A percentile compares a stretch with the other conserved stretches of the same genome.
Evolutionary conservation across 2,113 vertebrate genomes (phyloP).

Genomic region (Pseudonaja textilis): DNA sequence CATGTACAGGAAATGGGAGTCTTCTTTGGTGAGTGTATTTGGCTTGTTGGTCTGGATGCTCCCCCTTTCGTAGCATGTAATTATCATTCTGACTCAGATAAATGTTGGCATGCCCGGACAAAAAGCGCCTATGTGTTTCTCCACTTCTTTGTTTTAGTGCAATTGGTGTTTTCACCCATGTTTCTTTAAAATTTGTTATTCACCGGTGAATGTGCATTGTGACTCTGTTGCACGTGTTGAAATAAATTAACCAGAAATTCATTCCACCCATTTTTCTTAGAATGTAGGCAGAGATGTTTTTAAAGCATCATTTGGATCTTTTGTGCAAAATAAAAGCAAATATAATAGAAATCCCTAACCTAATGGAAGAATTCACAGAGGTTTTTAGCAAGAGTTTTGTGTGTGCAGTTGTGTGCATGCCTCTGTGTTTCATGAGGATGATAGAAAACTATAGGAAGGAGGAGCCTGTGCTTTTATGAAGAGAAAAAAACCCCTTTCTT

Average conservation of each 20-base stretch:
- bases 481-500: not conserved
- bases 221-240: not conserved
- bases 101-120: not conserved
- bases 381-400: not conserved
- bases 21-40: conserved; percentile 46
- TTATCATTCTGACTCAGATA: conserved; percentile 19
- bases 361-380: not conserved
- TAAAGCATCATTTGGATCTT: not conserved
- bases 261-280: conserved; percentile 11
- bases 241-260: not conserved
- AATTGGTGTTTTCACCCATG: not conserved
- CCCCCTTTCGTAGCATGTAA: not conserved
- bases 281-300: not conserved
- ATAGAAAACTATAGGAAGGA: not conserved
- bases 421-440: not conserved
- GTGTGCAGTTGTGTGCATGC: not conserved
- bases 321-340: not conserved
- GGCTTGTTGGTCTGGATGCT: not conserved
- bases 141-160: not conserved
- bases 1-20: conserved; percentile 41
- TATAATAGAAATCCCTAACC: not conserved
- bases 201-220: not conserved
- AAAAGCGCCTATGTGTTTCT: not conserved
- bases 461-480: not conserved
- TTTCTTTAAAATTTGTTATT: not conserved